Base-by-base conservation (phyloP, 2,888 invertebrate species). In the Mythimna albipuncta region DNA sequence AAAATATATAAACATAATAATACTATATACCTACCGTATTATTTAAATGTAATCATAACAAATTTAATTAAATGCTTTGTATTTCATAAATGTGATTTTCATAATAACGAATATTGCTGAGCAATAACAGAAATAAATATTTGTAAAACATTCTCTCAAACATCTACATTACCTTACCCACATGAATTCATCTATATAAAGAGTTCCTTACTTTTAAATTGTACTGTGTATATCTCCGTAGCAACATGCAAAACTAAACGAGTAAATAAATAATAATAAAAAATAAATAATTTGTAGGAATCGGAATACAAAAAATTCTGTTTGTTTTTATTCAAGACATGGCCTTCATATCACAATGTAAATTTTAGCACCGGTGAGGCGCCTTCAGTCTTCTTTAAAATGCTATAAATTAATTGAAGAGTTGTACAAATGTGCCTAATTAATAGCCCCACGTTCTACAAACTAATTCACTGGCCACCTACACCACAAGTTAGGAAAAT, bases 331-430 rank as follows among this genome's bases (percentile, higher is more conserved):
- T 65, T 69, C 74, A 69, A 82, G 78, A 47, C 79, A 78, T 81
- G 78, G 75, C 59, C 65, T 73, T 67, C 55, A 62, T 82, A 85
- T 83, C 87, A 86, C 80, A 82, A 68, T 74, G 47, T 75, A 55
- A 63, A 59, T 9, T 57, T 32, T 63, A 9, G 59, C 75, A 69
- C 75, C 62, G 19, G 64, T 41, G 47, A 58, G 67, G 66, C 57
- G 41, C 68, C 70, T 68, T 83, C 86, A 85, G 86, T 82, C 85
- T 86, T 83, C 19, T 64, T 64, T 59, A 50, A 76, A 83, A 81
- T 76, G 73, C 66, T 70, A 62, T 57, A 57, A 70, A 69, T 73
- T 75, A 26, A 68, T 44, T 59, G 57, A 71, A 64, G 11, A 62
- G 6, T 67, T 64, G 32, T 58, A 75, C 54, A 69, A 41, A 52